Percentiles rank a stretch among this genome's conserved stretches.
Evolutionary conservation across 1,140 invertebrate genomes (phyloP).

Genomic region (Radopholus similis): DNA sequence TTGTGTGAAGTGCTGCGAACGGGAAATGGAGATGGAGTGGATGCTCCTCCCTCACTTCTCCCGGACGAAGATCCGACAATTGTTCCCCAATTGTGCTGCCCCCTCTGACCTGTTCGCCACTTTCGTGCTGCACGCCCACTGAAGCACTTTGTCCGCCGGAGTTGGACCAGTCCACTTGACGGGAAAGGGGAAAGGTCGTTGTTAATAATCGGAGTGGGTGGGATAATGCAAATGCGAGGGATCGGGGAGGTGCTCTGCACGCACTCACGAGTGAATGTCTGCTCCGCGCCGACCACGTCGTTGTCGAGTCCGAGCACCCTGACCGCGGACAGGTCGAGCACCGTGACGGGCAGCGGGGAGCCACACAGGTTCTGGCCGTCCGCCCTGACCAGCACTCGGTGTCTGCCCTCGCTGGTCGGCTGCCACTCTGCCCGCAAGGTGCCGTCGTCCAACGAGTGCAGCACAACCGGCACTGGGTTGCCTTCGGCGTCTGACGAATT

Average conservation of each 20-base stretch:
- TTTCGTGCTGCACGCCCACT: constrained; percentile 30
- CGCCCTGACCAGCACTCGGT: background rate
- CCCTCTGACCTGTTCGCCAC: constrained; percentile 8
- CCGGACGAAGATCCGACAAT: too few species aligned
- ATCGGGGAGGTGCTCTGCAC: background rate
- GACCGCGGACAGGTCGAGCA: constrained; percentile 70
- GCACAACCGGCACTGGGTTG: constrained; percentile 20
- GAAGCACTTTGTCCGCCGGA: constrained; percentile 43
- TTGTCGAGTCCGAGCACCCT: constrained; percentile 49
- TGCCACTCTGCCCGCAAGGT: constrained; percentile 75
- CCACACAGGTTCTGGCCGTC: constrained; percentile 63
- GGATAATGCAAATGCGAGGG: background rate
- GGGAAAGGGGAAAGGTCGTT: constrained; percentile 26
- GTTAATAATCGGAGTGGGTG: background rate
- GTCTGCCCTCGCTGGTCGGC: constrained; percentile 17
- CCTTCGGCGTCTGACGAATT: constrained; percentile 39
- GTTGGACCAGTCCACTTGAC: constrained; percentile 55
- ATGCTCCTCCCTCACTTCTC: too few species aligned
- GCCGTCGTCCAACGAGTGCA: constrained; percentile 13
- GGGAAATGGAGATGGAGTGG: too few species aligned
- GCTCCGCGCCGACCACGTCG: constrained; percentile 53
- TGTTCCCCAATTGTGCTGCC: too few species aligned
- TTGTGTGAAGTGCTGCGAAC: too few species aligned
- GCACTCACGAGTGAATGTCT: constrained; percentile 51
- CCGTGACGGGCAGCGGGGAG: constrained; percentile 82